phyloP scores from a whole-genome alignment of 1,140 invertebrate species.

The Euschistus heros region DNA sequence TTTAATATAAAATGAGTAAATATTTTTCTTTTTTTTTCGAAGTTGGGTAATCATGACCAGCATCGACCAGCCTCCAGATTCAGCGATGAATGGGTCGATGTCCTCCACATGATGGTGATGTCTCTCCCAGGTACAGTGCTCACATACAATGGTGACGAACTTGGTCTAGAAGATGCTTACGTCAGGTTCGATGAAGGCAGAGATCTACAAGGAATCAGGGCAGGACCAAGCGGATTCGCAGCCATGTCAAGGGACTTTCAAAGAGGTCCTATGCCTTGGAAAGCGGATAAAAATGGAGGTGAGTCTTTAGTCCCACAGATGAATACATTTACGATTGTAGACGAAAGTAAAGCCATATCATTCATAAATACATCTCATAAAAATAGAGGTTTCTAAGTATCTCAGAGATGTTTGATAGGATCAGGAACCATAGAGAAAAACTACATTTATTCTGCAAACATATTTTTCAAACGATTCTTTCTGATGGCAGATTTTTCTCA shows the following conservation, averaged over 20 bases:
- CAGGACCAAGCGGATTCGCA: constrained; percentile 40
- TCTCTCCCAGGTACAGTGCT: constrained; percentile 54
- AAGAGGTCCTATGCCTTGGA: constrained; percentile 60
- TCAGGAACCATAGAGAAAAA: no score
- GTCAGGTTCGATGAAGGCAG: constrained; percentile 41
- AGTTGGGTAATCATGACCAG: constrained; percentile 68
- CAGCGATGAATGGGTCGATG: constrained; percentile 50
- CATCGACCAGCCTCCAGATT: constrained; percentile 51
- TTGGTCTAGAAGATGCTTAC: constrained; percentile 49
- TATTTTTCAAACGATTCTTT: no score
- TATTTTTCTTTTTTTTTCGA: no score
- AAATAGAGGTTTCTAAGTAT: no score
- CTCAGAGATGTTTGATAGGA: no score
- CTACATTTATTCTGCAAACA: no score
- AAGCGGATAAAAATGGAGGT: constrained; percentile 45
- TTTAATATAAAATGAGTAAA: no score
- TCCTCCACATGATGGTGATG: constrained; percentile 59
- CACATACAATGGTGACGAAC: constrained; percentile 28
- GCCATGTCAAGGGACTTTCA: constrained; percentile 1
- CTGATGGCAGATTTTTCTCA: no score
- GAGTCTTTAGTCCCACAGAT: no score
- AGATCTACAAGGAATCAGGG: constrained; percentile 36
- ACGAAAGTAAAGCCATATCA: no score
- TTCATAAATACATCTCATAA: no score
- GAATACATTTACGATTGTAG: no score